These are phyloP conservation scores for Mimas tiliae DNA, from an alignment of 2,888 invertebrate species.

Conservation along the genomic window DNA sequence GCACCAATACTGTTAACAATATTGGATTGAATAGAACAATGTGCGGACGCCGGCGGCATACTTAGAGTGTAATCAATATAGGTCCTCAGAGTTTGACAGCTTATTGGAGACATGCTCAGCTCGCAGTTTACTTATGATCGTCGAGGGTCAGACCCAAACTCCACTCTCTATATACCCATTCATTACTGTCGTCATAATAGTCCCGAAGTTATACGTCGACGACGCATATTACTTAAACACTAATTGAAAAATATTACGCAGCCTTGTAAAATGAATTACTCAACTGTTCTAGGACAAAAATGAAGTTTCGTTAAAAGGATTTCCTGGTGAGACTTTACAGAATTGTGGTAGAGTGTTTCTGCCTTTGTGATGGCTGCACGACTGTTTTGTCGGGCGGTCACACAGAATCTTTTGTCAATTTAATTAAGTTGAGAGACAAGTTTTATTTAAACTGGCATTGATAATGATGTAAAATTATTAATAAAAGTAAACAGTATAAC, in stretches of 20 bases:
- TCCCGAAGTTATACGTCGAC: slow-evolving; percentile 19
- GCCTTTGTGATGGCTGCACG: background rate
- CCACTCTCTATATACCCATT: slow-evolving; percentile 24
- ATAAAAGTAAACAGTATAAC: slow-evolving; percentile 14
- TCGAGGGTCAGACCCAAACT: slow-evolving; percentile 27
- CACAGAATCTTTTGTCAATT: too few species aligned
- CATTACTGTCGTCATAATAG: slow-evolving; percentile 25
- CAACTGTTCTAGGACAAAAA: slow-evolving; percentile 29
- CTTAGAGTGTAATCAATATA: slow-evolving; percentile 44
- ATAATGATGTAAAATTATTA: background rate
- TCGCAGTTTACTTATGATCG: slow-evolving; percentile 35
- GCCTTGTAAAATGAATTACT: slow-evolving; percentile 21
- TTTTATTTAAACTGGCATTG: background rate
- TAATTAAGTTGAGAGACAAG: too few species aligned
- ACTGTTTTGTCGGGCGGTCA: background rate
- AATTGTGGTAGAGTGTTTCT: background rate
- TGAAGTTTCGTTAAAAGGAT: slow-evolving; percentile 28
- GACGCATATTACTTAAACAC: slow-evolving; percentile 25
- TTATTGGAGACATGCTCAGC: slow-evolving; percentile 36
- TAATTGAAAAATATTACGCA: slow-evolving; percentile 27
- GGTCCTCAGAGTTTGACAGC: slow-evolving; percentile 34
- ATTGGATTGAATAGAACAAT: slow-evolving; percentile 42
- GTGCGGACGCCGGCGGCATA: slow-evolving; percentile 37
- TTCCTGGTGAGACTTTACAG: slow-evolving; percentile 19
- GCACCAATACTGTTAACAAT: slow-evolving; percentile 39